Conservation (phyloP, 2,888 invertebrate genomes). For the Diaprepes abbreviatus region DNA sequence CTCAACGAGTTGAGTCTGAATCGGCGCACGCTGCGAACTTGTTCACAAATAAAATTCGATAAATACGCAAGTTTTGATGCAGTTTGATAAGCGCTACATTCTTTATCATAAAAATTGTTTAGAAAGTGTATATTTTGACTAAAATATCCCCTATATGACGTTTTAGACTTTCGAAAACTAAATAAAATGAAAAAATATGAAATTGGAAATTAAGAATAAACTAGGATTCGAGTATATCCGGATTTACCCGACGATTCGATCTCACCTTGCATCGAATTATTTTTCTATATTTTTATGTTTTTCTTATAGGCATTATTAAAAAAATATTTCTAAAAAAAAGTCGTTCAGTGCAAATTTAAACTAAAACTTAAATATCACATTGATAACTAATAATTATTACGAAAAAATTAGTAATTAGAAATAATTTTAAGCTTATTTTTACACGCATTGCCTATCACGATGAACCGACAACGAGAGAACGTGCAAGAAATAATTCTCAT, state of each 20-base stretch:
- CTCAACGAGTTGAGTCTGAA: constrained; percentile 47
- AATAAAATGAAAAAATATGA: constrained; percentile 8
- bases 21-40: constrained; percentile 53
- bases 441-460: not conserved
- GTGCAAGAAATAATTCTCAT: not conserved
- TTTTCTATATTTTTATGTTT: not conserved
- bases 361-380: not conserved
- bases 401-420: no score
- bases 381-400: no score
- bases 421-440: not conserved
- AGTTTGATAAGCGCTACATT: constrained; percentile 28
- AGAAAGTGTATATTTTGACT: not conserved
- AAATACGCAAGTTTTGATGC: constrained; percentile 45
- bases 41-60: constrained; percentile 45
- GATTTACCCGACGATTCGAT: constrained; percentile 6
- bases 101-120: constrained; percentile 2
- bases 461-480: not conserved
- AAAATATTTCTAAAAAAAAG: not conserved
- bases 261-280: not conserved
- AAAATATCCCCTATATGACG: not conserved
- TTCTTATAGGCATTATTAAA: no score
- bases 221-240: constrained; percentile 18
- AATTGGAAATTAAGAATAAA: constrained; percentile 21
- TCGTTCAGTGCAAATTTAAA: not conserved
- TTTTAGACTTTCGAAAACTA: not conserved